These are phyloP conservation scores for Hyles euphorbiae DNA, from an alignment of 1,140 invertebrate species.

Conservation along the genomic window DNA sequence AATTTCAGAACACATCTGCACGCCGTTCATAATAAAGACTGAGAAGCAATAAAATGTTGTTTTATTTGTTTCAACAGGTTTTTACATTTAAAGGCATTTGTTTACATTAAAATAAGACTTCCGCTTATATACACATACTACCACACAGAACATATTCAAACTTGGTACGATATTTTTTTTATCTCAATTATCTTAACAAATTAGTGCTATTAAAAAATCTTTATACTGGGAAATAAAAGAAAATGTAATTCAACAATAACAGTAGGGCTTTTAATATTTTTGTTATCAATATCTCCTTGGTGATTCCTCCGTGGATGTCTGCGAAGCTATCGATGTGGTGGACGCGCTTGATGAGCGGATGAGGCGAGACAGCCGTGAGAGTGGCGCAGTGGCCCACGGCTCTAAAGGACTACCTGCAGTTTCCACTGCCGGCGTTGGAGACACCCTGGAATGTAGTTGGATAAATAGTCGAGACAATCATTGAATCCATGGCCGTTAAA, in stretches of 20 bases:
- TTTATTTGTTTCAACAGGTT: constrained; percentile 27
- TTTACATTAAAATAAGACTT: no score
- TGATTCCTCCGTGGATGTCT: constrained; percentile 28
- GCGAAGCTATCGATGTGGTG: constrained; percentile 36
- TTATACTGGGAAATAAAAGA: no score
- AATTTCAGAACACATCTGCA: background rate
- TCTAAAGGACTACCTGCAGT: constrained; percentile 47
- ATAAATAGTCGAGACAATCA: no score
- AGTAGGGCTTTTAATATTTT: background rate
- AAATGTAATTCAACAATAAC: no score
- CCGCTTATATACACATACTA: no score
- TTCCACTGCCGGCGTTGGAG: constrained; percentile 41
- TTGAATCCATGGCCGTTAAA: no score
- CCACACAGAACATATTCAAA: no score
- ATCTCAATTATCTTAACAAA: no score
- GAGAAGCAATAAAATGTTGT: constrained; percentile 20
- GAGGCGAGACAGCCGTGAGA: constrained; percentile 50
- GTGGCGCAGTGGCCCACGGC: constrained; percentile 58
- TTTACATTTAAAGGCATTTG: no score
- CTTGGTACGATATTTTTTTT: no score
- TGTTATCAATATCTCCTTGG: background rate
- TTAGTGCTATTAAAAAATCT: no score
- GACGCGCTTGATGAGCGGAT: constrained; percentile 52
- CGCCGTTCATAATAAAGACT: constrained; percentile 28
- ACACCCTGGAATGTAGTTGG: constrained; percentile 38